These are phyloP conservation scores for Myodes glareolus DNA, from an alignment of 2,113 vertebrate genomes.

Conservation along the genomic window DNA sequence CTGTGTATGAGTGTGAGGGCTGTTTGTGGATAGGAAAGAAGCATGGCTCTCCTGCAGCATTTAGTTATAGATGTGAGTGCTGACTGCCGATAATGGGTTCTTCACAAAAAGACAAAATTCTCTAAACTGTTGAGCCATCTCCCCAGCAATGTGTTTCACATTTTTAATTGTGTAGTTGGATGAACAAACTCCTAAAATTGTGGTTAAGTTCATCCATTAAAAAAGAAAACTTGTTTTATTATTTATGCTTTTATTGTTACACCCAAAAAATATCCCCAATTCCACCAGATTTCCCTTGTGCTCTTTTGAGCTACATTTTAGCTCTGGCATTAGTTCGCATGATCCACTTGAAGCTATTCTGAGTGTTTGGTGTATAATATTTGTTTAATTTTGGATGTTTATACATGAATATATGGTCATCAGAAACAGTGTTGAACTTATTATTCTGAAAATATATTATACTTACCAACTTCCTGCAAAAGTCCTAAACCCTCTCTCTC, in stretches of 20 bases:
- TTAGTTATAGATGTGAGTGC: not conserved
- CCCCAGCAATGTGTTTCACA: not conserved
- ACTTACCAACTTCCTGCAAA: not conserved
- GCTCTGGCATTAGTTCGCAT: not conserved
- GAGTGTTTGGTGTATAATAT: not conserved
- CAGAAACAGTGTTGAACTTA: not conserved
- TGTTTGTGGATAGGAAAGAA: not conserved
- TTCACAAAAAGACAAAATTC: not conserved
- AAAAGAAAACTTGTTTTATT: not conserved
- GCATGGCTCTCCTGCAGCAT: not conserved
- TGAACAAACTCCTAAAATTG: not conserved
- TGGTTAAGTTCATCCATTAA: not conserved
- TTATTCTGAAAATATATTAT: not conserved
- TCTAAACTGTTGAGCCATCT: not conserved
- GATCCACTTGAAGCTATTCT: not conserved
- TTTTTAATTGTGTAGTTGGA: not conserved
- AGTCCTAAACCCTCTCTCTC: not conserved
- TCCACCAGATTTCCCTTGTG: not conserved
- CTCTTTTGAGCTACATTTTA: not conserved
- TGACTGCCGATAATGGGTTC: not conserved
- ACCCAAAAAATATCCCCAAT: not conserved
- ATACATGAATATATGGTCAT: not conserved
- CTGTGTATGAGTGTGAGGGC: fast-evolving
- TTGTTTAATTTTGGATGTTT: not conserved
- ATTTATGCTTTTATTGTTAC: not conserved